Evolutionary conservation across 2,797 vertebrate species (phyloP), one percentile per base, ranked within the genome.

Genomic region (Todus mexicanus): DNA sequence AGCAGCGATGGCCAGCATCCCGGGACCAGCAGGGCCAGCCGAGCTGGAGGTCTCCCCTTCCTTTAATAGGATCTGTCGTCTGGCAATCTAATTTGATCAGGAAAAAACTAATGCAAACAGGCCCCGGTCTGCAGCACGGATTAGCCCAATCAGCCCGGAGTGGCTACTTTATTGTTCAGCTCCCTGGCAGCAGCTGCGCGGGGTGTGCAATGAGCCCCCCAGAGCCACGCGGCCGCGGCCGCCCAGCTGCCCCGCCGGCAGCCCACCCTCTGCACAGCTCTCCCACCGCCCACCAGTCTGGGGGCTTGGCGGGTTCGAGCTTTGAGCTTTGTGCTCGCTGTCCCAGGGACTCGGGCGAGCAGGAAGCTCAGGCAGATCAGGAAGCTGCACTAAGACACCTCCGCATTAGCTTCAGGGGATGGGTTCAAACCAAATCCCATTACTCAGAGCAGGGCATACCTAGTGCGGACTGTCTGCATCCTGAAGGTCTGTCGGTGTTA

Each of bases 131-230:
- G 60, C 92, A 76, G 85, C 51, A 15, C 2, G 92, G 95, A 93
- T 90, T 94, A 90, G 92, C 94, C 92, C 86, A 73, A 86, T 72
- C 45, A 90, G 93, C 23, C 87, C 91, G 37, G 31, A 40, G 85
- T 93, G 91, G 91, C 95, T 78, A 94, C 87, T 89, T 91, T 71
- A 96, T 92, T 87, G 96, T 96, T 92, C 95, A 85, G 95, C 95
- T 95, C 81, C 90, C 94, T 25, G 95, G 96, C 93, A 97, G 88
- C 97, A 97, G 97, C 97, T 97, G 97, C 75, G 92, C 63, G 5
- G 74, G 74, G 94, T 66, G 92, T 79, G 94, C 97, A 94, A 77
- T 92, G 95, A 87, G 96, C 94, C 92, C 93, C 94, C 56, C 42
- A 95, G 64, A 95, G 94, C 95, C 93, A 76, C 64, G 51, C 60